Evolutionary conservation across 2,113 vertebrate genomes (phyloP).

Genomic region (Sciurus niger): DNA sequence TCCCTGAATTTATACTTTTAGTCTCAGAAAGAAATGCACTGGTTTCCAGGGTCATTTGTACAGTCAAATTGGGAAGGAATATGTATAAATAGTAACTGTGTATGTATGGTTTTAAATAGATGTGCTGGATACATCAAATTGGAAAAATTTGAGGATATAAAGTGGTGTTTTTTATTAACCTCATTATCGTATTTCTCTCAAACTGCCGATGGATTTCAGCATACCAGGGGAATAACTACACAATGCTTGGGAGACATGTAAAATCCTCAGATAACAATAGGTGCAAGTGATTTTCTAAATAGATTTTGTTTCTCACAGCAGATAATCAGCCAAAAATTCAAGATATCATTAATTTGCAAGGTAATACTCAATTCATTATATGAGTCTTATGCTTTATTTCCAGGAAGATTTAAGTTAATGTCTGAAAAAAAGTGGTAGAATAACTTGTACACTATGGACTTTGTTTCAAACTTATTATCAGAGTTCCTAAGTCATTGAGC

Average conservation of each 20-base stretch:
- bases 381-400: neutral
- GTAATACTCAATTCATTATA: neutral
- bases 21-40: neutral
- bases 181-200: neutral
- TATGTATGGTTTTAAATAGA: neutral
- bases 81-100: neutral
- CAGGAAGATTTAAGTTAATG: neutral
- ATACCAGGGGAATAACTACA: neutral
- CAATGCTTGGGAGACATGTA: neutral
- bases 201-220: neutral
- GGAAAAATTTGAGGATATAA: neutral
- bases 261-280: neutral
- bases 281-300: neutral
- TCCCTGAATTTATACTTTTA: neutral
- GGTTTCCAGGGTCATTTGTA: neutral
- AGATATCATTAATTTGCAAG: neutral
- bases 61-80: neutral
- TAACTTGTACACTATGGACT: neutral
- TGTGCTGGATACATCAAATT: neutral
- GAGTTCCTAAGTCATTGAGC: slow-evolving; percentile 21
- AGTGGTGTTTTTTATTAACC: neutral
- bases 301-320: neutral
- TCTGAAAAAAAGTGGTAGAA: neutral
- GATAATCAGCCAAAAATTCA: slow-evolving; percentile 13
- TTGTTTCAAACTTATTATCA: neutral